Conservation (phyloP, 2,113 vertebrate species). For the Poeciliopsis occidentalis region DNA sequence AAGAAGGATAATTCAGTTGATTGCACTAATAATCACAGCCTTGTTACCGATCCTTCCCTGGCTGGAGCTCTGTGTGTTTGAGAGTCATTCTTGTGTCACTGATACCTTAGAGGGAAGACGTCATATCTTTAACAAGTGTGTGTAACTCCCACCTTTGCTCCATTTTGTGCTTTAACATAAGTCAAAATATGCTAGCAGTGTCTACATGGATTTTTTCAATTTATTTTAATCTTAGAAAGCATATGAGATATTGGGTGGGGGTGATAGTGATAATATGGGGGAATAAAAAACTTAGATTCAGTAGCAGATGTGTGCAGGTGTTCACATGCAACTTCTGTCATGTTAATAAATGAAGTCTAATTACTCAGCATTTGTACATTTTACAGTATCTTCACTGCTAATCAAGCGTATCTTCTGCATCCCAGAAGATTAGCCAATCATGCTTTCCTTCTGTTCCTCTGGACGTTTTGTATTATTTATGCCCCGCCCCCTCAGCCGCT, state of each 20-base stretch:
- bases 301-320: slow-evolving; percentile 10
- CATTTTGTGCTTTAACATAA: slow-evolving; percentile 36
- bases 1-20: slow-evolving; percentile 77
- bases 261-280: neutral
- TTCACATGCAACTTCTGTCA: neutral
- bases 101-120: slow-evolving; percentile 58
- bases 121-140: slow-evolving; percentile 60
- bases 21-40: slow-evolving; percentile 77
- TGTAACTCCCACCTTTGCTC: slow-evolving; percentile 54
- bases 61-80: slow-evolving; percentile 26
- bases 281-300: slow-evolving; percentile 19
- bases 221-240: slow-evolving; percentile 19
- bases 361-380: slow-evolving; percentile 7
- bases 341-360: slow-evolving; percentile 1
- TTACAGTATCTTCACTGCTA: slow-evolving; percentile 22
- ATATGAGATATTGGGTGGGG: neutral
- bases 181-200: slow-evolving; percentile 31
- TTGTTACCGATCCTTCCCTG: slow-evolving; percentile 67
- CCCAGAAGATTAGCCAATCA: slow-evolving; percentile 20
- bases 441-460: slow-evolving; percentile 32
- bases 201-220: slow-evolving; percentile 14
- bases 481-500: slow-evolving; percentile 70
- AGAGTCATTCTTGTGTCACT: slow-evolving; percentile 57
- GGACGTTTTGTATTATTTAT: slow-evolving; percentile 77
- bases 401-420: slow-evolving; percentile 37